A percentile compares a stretch with the other conserved stretches of the same genome.
Conservation (phyloP, 2,888 invertebrate genomes). For the Aporophyla lueneburgensis region DNA sequence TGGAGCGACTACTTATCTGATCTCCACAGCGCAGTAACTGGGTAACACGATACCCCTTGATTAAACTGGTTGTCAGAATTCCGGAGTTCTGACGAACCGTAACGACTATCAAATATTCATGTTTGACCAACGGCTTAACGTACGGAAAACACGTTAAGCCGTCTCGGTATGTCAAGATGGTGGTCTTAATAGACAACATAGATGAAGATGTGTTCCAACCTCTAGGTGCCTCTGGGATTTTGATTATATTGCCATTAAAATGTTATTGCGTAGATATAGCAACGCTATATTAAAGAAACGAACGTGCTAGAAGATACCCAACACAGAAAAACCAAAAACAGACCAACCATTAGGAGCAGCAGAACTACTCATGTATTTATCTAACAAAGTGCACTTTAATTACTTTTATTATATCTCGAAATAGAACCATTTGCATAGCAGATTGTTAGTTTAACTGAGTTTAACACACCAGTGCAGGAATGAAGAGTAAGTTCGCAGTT, state of each 20-base stretch:
- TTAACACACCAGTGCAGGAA: slow-evolving; percentile 26
- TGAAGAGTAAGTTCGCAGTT: slow-evolving; percentile 45
- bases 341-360: neutral
- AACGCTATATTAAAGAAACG: neutral
- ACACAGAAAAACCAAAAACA: neutral
- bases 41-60: too few species aligned
- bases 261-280: neutral
- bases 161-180: too few species aligned
- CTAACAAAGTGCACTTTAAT: slow-evolving; percentile 2
- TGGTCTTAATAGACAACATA: neutral
- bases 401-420: slow-evolving; percentile 16
- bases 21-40: too few species aligned
- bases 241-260: neutral
- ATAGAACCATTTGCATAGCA: slow-evolving; percentile 19
- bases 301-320: neutral
- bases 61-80: too few species aligned
- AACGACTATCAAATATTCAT: too few species aligned
- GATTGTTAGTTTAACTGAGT: slow-evolving; percentile 35
- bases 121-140: too few species aligned
- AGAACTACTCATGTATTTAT: neutral
- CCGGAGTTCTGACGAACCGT: too few species aligned
- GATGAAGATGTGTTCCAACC: too few species aligned
- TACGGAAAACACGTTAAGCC: too few species aligned
- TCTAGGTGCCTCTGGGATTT: neutral
- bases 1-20: too few species aligned